A percentile compares a stretch with the other conserved stretches of the same genome.
These are phyloP conservation scores for Pelecanus crispus DNA, from an alignment of 2,113 vertebrate genomes.

Conservation along the genomic window DNA sequence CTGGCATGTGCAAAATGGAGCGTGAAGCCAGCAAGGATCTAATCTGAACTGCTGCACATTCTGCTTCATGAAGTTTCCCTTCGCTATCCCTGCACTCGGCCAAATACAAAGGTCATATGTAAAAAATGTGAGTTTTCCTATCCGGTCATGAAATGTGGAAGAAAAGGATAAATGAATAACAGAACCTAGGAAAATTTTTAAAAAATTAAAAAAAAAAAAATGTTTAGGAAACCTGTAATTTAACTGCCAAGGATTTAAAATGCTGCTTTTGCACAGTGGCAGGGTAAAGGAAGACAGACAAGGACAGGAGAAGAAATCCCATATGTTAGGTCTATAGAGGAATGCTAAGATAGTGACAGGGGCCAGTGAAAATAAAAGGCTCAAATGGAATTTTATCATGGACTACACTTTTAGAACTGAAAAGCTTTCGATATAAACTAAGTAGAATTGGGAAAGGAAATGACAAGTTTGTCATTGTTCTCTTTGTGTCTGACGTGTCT, in stretches of 20 bases:
- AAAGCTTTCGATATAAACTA: accelerated
- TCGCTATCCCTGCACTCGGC: background rate
- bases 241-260: background rate
- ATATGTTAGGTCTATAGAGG: background rate
- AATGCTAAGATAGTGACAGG: background rate
- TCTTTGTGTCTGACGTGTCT: background rate
- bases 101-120: background rate
- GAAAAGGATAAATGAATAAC: background rate
- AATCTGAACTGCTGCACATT: background rate
- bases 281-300: background rate
- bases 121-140: background rate
- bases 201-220: background rate
- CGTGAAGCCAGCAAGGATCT: background rate
- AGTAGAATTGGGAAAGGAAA: background rate
- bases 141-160: background rate
- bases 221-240: background rate
- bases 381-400: background rate
- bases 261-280: background rate
- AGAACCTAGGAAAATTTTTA: background rate
- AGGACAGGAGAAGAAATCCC: background rate
- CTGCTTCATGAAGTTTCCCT: background rate
- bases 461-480: accelerated
- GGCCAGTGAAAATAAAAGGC: background rate
- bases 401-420: background rate
- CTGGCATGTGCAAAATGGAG: background rate